phyloP scores from a whole-genome alignment of 2,113 vertebrate genomes.

The Lamprotornis superbus region DNA sequence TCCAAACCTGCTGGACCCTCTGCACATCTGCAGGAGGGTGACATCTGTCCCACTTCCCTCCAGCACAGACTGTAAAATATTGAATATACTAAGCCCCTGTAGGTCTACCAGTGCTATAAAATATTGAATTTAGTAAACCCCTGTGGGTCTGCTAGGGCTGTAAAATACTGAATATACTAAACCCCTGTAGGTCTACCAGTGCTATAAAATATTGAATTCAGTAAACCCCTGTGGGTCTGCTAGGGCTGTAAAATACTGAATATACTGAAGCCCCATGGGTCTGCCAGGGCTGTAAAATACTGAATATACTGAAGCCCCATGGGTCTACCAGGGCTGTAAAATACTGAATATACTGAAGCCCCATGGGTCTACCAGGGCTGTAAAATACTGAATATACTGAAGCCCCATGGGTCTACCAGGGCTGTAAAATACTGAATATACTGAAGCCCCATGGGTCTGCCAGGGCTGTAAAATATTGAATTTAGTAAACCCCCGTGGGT shows the following conservation, averaged over 20 bases:
- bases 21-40: background rate
- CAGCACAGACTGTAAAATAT: background rate
- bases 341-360: background rate
- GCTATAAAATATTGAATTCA: background rate
- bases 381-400: background rate
- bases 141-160: no score
- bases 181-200: no score
- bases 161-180: no score
- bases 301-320: rapidly evolving
- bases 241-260: background rate
- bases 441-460: rapidly evolving
- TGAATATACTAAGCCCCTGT: no score
- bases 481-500: rapidly evolving
- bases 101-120: no score
- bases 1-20: background rate
- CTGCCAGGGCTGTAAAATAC: background rate
- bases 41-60: rapidly evolving
- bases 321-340: background rate
- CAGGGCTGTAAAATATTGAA: background rate
- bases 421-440: background rate
- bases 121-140: background rate
- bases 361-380: no score
- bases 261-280: rapidly evolving
- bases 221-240: rapidly evolving
- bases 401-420: background rate